Percentiles rank a stretch among this genome's conserved stretches.
phyloP scores from a whole-genome alignment of 2,797 vertebrate genomes.

The Babyrousa celebensis region DNA sequence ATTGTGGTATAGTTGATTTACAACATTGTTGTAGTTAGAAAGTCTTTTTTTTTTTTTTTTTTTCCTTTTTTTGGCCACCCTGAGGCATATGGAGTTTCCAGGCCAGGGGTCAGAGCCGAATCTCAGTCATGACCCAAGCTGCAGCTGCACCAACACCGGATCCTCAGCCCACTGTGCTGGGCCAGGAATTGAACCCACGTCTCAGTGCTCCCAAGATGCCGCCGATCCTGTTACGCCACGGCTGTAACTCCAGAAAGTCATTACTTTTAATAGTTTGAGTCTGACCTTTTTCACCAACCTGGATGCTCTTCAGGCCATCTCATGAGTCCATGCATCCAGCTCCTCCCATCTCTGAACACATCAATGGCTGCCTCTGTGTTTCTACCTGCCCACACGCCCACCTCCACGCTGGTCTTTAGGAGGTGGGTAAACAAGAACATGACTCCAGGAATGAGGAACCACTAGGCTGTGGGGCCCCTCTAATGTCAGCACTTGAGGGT shows the following conservation, averaged over 20 bases:
- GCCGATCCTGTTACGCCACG: no score
- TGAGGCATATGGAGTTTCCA: no score
- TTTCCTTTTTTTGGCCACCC: no score
- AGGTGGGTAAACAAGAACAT: not conserved
- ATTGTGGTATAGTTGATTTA: no score
- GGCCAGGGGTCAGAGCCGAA: no score
- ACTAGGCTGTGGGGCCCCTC: not conserved
- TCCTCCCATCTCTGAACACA: not conserved
- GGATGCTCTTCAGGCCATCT: not conserved
- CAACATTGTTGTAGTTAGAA: no score
- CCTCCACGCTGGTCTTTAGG: not conserved
- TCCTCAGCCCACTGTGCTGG: no score
- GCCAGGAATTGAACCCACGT: no score
- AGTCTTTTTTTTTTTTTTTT: no score
- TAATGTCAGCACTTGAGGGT: not conserved
- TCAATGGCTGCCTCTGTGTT: not conserved
- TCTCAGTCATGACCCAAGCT: no score
- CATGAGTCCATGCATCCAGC: not conserved
- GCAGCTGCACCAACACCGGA: no score
- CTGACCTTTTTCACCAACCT: not conserved
- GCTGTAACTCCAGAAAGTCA: not conserved
- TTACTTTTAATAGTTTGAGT: conserved; percentile 14
- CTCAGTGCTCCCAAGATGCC: no score
- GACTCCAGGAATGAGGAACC: not conserved
- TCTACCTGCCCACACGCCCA: not conserved